Evolutionary conservation across 2,113 vertebrate genomes (phyloP).

Genomic region (Gila orcuttii): DNA sequence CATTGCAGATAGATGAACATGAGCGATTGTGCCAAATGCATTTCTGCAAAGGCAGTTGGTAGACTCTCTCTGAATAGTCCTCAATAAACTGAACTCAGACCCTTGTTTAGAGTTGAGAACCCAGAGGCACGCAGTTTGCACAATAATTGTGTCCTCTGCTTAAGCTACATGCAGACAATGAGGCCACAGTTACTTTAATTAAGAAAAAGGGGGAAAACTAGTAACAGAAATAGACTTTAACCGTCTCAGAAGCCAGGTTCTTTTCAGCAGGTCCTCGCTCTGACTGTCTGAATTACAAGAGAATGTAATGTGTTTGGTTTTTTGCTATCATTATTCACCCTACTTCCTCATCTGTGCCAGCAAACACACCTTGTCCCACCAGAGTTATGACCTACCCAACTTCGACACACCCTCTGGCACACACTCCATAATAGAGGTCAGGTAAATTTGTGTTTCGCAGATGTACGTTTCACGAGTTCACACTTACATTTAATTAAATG

Average conservation of each 20-base stretch:
- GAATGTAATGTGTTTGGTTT: neutral
- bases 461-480: too few relatives aligned
- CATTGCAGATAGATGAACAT: neutral
- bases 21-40: slow-evolving; percentile 11
- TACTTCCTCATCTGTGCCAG: neutral
- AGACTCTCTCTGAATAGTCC: neutral
- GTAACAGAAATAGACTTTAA: neutral
- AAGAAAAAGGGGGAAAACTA: neutral
- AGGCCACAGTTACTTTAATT: slow-evolving; percentile 21
- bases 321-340: neutral
- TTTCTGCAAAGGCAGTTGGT: slow-evolving; percentile 14
- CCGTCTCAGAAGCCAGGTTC: neutral
- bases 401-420: neutral
- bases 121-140: slow-evolving; percentile 5
- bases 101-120: slow-evolving; percentile 13
- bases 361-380: neutral
- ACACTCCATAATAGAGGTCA: too few relatives aligned
- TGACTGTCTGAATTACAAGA: neutral
- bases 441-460: too few relatives aligned
- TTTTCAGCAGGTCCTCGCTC: neutral
- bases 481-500: too few relatives aligned
- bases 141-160: slow-evolving; percentile 1
- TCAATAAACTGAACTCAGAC: neutral
- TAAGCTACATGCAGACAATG: neutral
- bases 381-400: neutral